A percentile compares a stretch with the other conserved stretches of the same genome.
Evolutionary conservation across 92 coral and sea anemone species (phyloP).

Genomic region (Heteractis magnifica): DNA sequence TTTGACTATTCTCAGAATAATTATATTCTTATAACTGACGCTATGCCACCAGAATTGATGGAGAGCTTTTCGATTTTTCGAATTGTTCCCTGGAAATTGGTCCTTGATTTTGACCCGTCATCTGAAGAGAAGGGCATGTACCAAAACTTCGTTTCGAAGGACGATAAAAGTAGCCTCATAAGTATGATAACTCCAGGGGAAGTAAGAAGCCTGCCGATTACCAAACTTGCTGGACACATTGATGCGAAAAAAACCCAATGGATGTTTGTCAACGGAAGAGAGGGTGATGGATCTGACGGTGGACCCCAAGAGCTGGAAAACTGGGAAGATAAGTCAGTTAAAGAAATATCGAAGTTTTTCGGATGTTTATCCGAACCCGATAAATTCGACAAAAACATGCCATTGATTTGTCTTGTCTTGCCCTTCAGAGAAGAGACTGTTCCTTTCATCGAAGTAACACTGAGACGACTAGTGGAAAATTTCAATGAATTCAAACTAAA

Average conservation of each 20-base stretch:
- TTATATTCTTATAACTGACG: slow-evolving; percentile 71
- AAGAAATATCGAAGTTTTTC: slow-evolving; percentile 61
- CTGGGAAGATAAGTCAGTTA: slow-evolving; percentile 68
- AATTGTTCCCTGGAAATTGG: slow-evolving; percentile 87
- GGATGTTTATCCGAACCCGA: slow-evolving; percentile 80
- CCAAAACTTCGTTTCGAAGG: too few species aligned
- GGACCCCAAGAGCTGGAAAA: slow-evolving; percentile 46
- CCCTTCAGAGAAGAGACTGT: slow-evolving; percentile 54
- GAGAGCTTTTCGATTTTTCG: slow-evolving; percentile 54
- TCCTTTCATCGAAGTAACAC: slow-evolving; percentile 66
- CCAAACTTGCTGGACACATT: slow-evolving; percentile 56
- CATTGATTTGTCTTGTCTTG: slow-evolving; percentile 72
- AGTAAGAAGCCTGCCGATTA: slow-evolving; percentile 19
- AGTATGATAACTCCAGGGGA: slow-evolving; percentile 79
- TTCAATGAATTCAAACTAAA: slow-evolving; percentile 58
- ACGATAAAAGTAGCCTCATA: too few species aligned
- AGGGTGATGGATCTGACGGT: slow-evolving; percentile 55
- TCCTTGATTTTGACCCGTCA: slow-evolving; percentile 73
- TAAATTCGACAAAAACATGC: slow-evolving; percentile 76
- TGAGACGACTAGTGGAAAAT: slow-evolving; percentile 66
- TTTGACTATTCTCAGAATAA: slow-evolving; percentile 65
- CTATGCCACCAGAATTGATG: slow-evolving; percentile 46
- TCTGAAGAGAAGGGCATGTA: slow-evolving; percentile 83
- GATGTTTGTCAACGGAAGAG: slow-evolving; percentile 86
- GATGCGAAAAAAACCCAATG: slow-evolving; percentile 74